These are phyloP conservation scores for Lordiphosa mommai DNA, from an alignment of 1,140 invertebrate genomes.

Conservation along the genomic window DNA sequence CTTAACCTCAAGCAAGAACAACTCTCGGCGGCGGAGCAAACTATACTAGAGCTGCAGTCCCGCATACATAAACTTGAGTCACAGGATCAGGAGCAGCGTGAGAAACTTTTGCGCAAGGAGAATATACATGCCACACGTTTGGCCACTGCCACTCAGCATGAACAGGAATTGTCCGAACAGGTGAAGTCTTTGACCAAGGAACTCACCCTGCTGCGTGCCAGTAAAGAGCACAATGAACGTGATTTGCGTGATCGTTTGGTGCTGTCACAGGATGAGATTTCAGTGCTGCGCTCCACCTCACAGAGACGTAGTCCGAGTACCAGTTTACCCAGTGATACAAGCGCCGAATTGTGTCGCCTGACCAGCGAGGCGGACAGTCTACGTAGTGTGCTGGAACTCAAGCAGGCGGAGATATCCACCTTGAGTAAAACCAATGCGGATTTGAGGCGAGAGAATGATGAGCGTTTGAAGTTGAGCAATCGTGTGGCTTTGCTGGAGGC, in stretches of 20 bases:
- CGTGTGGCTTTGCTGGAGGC: slow-evolving; percentile 83
- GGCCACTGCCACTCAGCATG: slow-evolving; percentile 50
- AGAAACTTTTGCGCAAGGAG: slow-evolving; percentile 56
- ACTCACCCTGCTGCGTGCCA: slow-evolving; percentile 42
- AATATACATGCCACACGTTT: slow-evolving; percentile 43
- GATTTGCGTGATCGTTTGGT: slow-evolving; percentile 69
- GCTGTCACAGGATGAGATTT: slow-evolving; percentile 72
- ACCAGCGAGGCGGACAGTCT: slow-evolving; percentile 87
- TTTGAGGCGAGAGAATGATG: slow-evolving; percentile 81
- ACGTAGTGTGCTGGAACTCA: slow-evolving; percentile 87
- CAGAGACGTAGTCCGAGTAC: slow-evolving; percentile 41
- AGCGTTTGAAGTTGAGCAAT: slow-evolving; percentile 81
- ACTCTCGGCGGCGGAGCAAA: slow-evolving; percentile 38
- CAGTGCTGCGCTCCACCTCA: slow-evolving; percentile 58
- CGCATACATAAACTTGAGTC: slow-evolving; percentile 55
- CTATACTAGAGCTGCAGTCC: slow-evolving; percentile 60
- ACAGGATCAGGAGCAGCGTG: slow-evolving; percentile 63
- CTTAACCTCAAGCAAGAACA: slow-evolving; percentile 52
- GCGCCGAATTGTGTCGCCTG: slow-evolving; percentile 78
- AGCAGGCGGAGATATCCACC: slow-evolving; percentile 86
- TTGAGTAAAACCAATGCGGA: slow-evolving; percentile 85
- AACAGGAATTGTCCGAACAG: slow-evolving; percentile 64
- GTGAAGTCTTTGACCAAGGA: slow-evolving; percentile 58
- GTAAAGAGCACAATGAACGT: slow-evolving; percentile 47
- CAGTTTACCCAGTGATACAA: slow-evolving; percentile 33